These are phyloP conservation scores for Drosophila meridiana DNA, from an alignment of 2,888 invertebrate species.

Conservation along the genomic window DNA sequence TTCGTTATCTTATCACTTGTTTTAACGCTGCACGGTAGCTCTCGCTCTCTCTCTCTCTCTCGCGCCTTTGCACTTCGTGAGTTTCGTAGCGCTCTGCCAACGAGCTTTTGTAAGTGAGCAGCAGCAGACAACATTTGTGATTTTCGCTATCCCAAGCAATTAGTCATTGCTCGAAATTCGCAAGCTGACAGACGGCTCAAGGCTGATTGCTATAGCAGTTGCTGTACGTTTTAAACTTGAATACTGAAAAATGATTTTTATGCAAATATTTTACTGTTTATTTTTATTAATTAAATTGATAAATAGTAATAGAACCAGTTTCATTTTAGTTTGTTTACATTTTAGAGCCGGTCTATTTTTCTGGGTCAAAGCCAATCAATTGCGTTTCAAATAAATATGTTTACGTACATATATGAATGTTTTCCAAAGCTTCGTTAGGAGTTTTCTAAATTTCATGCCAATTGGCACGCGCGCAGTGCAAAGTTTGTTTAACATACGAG, in stretches of 20 bases:
- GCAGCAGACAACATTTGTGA: neutral
- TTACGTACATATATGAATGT: slow-evolving; percentile 38
- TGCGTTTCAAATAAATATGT: slow-evolving; percentile 58
- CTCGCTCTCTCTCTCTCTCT: slow-evolving; percentile 9
- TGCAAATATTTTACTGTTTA: neutral
- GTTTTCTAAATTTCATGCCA: slow-evolving; percentile 32
- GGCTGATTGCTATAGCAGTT: slow-evolving; percentile 37
- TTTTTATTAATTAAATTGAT: neutral
- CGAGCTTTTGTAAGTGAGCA: slow-evolving; percentile 20
- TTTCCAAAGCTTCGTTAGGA: slow-evolving; percentile 35
- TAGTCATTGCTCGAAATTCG: neutral
- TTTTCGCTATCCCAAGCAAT: neutral
- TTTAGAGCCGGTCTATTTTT: slow-evolving; percentile 13
- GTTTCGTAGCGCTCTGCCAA: neutral
- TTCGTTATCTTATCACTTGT: slow-evolving; percentile 53
- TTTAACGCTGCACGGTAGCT: slow-evolving; percentile 17
- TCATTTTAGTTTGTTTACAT: slow-evolving; percentile 1
- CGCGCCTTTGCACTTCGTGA: slow-evolving; percentile 6
- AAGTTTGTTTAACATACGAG: slow-evolving; percentile 11
- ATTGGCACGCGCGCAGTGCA: slow-evolving; percentile 34
- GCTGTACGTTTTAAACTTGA: neutral
- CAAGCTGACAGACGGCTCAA: slow-evolving; percentile 1
- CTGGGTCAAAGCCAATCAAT: slow-evolving; percentile 47
- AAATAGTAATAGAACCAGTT: neutral
- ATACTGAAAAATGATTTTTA: neutral